Conservation (phyloP, 2,888 invertebrate genomes). For the Diarsia brunnea region DNA sequence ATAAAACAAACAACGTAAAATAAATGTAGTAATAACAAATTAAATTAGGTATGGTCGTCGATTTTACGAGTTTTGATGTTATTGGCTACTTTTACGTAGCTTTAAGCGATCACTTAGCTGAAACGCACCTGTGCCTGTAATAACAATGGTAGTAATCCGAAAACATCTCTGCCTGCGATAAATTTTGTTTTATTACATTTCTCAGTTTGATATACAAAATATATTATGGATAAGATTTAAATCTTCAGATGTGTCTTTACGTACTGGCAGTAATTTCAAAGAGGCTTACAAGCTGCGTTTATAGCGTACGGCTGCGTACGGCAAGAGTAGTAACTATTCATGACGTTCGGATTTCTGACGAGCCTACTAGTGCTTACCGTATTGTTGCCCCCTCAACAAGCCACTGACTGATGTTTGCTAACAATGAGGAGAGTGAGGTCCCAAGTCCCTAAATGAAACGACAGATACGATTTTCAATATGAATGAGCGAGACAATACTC, state of each 20-base stretch:
- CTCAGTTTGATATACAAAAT: slow-evolving; percentile 34
- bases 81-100: slow-evolving; percentile 27
- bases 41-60: slow-evolving; percentile 19
- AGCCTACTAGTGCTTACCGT: background rate
- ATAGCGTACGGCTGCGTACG: background rate
- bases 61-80: slow-evolving; percentile 26
- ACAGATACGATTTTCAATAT: background rate
- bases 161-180: slow-evolving; percentile 31
- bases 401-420: background rate
- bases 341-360: background rate
- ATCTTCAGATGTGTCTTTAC: background rate
- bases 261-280: background rate
- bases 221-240: slow-evolving; percentile 12
- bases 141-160: slow-evolving; percentile 37
- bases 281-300: background rate
- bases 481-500: background rate
- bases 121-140: slow-evolving; percentile 49
- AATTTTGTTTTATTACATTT: slow-evolving; percentile 57
- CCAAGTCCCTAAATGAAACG: background rate
- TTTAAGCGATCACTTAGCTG: slow-evolving; percentile 22
- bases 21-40: slow-evolving; percentile 20
- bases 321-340: too few relatives aligned
- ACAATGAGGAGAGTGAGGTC: background rate
- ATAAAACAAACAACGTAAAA: slow-evolving; percentile 25
- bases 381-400: background rate